Evolutionary conservation across 1,140 invertebrate species (phyloP), one percentile per base, ranked within the genome.

Genomic region (Lordiphosa stackelbergi): DNA sequence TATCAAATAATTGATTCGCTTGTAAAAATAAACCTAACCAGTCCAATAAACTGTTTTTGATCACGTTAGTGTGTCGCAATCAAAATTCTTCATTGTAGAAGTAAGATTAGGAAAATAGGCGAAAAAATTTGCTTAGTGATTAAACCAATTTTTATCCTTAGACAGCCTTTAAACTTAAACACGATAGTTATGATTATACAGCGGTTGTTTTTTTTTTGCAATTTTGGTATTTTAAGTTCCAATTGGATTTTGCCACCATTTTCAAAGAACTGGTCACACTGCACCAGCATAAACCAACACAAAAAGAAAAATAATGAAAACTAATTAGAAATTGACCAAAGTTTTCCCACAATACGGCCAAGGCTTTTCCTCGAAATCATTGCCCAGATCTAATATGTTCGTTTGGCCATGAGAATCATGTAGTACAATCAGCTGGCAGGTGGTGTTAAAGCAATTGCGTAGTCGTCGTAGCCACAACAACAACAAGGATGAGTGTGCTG

Each of bases 241-340:
- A 19, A 48, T 42, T 66, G 16, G 46, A 10, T 47, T 36, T 36
- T 5, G 16, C 0, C 4, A n/a, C 19, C 2, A 5, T 9, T 10
- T 31, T 8, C 7, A 31, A 5, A 31, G 28, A 5, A 7, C 28
- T 58, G 75, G 75, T 42, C 74, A 74, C 60, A 63, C 61, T 55
- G 7, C 19, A 11, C 7, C 13, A 37, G 11, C 52, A 58, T 13
- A 73, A 79, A 69, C 36, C 73, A 77, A 73, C 69, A 79, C 69
- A 78, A 69, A 66, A 66, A 66, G 46, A 69, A 78, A 73, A 66
- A 66, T 66, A 63, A 79, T 78, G 68, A 61, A 72, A 61, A 47
- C 54, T 53, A 53, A 60, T 63, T 59, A 69, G 65, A 55, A 57
- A 63, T 57, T 57, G 12, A 9, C 22, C n/a, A n/a, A 35, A 59